phyloP scores from a whole-genome alignment of 2,797 vertebrate genomes.

The Brachyrhaphis roseni region DNA sequence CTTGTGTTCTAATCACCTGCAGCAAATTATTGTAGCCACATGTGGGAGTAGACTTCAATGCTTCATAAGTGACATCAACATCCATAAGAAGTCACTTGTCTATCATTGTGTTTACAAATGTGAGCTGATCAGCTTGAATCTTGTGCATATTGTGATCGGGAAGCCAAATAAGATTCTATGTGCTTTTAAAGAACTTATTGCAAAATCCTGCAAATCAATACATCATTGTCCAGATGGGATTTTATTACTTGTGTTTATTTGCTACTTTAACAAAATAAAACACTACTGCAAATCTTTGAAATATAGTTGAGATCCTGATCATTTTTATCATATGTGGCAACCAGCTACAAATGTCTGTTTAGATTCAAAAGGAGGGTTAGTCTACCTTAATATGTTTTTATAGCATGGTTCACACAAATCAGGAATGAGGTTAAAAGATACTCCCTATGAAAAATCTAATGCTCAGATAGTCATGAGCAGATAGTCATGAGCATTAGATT shows the following conservation, averaged over 20 bases:
- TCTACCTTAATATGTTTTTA: not conserved
- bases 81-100: not conserved
- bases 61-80: not conserved
- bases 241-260: not conserved
- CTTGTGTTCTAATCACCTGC: not conserved
- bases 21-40: not conserved
- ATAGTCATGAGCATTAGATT: not conserved
- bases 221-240: not conserved
- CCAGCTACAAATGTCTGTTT: not conserved
- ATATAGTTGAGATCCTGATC: not conserved
- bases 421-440: constrained; percentile 8
- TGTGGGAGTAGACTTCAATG: not conserved
- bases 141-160: not conserved
- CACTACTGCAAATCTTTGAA: not conserved
- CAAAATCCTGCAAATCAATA: not conserved
- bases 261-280: not conserved
- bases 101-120: not conserved
- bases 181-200: not conserved
- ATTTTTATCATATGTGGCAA: not conserved
- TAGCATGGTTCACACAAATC: not conserved
- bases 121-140: not conserved
- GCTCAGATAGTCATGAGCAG: too few relatives aligned
- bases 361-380: not conserved
- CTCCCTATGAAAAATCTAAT: not conserved
- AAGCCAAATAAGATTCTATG: not conserved